Percentiles rank a stretch among this genome's conserved stretches.
phyloP scores from a whole-genome alignment of 2,797 vertebrate genomes.

The Gobio occitaniae region DNA sequence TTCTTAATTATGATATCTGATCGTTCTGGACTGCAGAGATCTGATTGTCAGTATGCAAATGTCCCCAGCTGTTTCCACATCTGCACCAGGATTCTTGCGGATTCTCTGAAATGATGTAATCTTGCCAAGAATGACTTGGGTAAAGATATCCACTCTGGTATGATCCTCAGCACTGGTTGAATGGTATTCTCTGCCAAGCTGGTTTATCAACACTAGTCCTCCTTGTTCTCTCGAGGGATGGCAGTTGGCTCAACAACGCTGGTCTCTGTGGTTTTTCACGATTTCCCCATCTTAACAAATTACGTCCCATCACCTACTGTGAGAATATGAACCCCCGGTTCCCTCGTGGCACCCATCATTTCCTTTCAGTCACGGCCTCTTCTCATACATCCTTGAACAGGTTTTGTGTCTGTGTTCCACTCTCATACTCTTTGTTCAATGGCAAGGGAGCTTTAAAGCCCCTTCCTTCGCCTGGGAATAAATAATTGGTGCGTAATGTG shows the following conservation, averaged over 20 bases:
- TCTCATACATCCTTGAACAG: constrained; percentile 4
- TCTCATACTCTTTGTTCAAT: constrained; percentile 6
- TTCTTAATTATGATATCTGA: constrained; percentile 1
- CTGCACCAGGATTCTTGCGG: background rate
- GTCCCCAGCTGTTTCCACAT: constrained; percentile 21
- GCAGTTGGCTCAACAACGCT: constrained; percentile 16
- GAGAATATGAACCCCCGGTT: background rate
- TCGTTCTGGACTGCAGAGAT: background rate
- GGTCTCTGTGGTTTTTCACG: background rate
- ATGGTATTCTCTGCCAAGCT: constrained; percentile 1
- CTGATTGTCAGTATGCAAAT: constrained; percentile 20
- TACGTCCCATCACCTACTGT: constrained; percentile 20
- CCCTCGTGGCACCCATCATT: background rate
- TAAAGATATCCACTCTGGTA: background rate
- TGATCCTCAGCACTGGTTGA: background rate
- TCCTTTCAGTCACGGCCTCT: background rate
- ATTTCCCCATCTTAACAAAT: constrained; percentile 17
- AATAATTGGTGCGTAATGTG: constrained; percentile 26
- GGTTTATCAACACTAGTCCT: constrained; percentile 10
- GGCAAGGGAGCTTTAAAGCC: background rate
- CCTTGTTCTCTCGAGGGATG: constrained; percentile 13
- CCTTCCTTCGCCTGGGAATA: constrained; percentile 5
- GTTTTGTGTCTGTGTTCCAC: background rate
- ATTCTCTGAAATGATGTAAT: background rate
- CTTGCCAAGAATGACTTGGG: background rate